Evolutionary conservation across 2,797 vertebrate genomes (phyloP), one percentile per base, ranked within the genome.

Genomic region (Bradypodion ventrale): DNA sequence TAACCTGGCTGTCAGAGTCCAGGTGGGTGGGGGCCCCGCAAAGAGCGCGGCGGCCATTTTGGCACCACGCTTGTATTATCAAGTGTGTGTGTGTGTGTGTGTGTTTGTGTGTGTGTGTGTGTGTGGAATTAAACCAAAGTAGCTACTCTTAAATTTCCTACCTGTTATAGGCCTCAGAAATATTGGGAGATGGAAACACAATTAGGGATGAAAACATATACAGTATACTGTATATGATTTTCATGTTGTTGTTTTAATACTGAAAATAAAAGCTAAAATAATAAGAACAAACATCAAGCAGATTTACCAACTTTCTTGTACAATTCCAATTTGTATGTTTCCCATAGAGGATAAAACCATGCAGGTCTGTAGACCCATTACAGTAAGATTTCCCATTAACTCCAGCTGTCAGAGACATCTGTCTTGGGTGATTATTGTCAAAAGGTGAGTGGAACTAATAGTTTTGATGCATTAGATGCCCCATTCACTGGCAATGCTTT

Each of bases 321-420:
- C 92, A n/a, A n/a, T n/a, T n/a, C n/a, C n/a, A n/a, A n/a, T n/a
- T n/a, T n/a, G n/a, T n/a, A n/a, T n/a, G 29, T 12, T 89, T 59
- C 29, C 92, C 90, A 86, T 25, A 80, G 87, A 89, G 88, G 89
- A 88, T 68, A 8, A 89, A 87, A 65, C 46, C 85, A 73, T 88
- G 23, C 63, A 89, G 90, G 92, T 89, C 90, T n/a, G n/a, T 92
- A 89, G 88, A 89, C 92, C 85, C n/a, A 89, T 93, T 93, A 93
- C 94, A 93, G 95, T 88, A 83, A 25, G 85, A 94, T 92, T 92
- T 89, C 87, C 95, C 96, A 97, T 97, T 97, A 98, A 93, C 80
- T 72, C 86, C 91, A 96, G 95, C 95, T 97, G 96, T 93, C 40
- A 10, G 91, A 96, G 95, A 97, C 94, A 96, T 94, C 96, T 98